Base-by-base conservation (phyloP, 2,797 vertebrate genomes). In the Peromyscus eremicus region DNA sequence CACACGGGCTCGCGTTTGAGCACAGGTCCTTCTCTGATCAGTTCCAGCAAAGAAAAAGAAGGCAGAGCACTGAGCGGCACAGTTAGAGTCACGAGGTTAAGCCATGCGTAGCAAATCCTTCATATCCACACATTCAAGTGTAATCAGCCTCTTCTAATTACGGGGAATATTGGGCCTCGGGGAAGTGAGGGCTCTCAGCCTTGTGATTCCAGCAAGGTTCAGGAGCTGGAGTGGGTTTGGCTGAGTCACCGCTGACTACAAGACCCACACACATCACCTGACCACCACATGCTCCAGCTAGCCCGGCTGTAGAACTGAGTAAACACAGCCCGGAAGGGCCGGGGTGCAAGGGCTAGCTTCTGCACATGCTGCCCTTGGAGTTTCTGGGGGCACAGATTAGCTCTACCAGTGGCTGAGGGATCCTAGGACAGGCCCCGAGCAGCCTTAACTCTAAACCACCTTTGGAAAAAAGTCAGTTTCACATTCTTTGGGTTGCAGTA, bases 151-250 rank as follows among this genome's bases (percentile, higher is more conserved):
- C 66, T 96, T 96, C 81, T 73, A 94, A 96, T 95, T 87, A 93
- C 57, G 34, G 52, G 57, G 77, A 75, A 87, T 80, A 88, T 16
- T 17, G 55, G 84, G 87, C 96, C 68, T 57, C 71, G 7, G 93
- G 92, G 84, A 96, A 96, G 90, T 8, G 13, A 87, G n/a, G 43
- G 37, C 55, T 37, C 68, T 89, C n/a, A 95, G 96, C 95, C 97
- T 96, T 93, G 97, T 17, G 89, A 97, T 96, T 84, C 87, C 97
- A 97, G 95, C 71, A 73, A 98, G 97, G 96, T 95, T 98, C 95
- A 94, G 97, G 95, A 96, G 91, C 89, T 89, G 86, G 92, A 87
- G 83, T 71, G 83, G 96, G 95, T 97, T 95, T 94, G 94, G 96
- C 96, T 98, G 97, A 98, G 97, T 98, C 97, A 97, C 73, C 7